phyloP scores from a whole-genome alignment of 2,113 vertebrate genomes.

The Microtus richardsoni region DNA sequence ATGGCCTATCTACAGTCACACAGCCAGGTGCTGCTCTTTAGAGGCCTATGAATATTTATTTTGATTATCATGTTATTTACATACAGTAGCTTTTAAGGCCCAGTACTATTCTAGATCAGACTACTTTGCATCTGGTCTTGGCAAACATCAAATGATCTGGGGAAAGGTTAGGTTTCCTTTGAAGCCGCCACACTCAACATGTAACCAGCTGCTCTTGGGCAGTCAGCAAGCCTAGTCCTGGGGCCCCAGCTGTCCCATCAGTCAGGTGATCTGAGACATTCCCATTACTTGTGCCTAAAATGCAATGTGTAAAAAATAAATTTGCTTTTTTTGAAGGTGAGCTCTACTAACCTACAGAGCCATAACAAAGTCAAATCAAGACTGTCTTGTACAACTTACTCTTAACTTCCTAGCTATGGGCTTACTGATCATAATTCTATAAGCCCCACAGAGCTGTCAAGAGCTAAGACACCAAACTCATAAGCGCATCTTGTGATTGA shows the following conservation, averaged over 20 bases:
- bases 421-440: neutral
- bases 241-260: neutral
- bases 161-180: neutral
- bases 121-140: neutral
- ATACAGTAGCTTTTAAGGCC: neutral
- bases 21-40: neutral
- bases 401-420: neutral
- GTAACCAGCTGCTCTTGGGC: neutral
- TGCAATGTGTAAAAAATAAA: neutral
- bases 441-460: neutral
- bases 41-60: neutral
- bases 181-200: neutral
- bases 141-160: neutral
- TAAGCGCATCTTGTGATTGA: neutral
- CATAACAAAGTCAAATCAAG: neutral
- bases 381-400: neutral
- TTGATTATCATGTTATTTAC: neutral
- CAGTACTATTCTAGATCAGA: neutral
- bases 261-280: neutral
- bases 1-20: neutral
- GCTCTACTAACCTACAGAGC: neutral
- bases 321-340: neutral
- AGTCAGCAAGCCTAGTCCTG: neutral
- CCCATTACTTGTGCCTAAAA: neutral
- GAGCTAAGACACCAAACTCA: neutral